Conservation (phyloP, 35 echinoderm and acorn worm species). For the Apostichopus californicus region DNA sequence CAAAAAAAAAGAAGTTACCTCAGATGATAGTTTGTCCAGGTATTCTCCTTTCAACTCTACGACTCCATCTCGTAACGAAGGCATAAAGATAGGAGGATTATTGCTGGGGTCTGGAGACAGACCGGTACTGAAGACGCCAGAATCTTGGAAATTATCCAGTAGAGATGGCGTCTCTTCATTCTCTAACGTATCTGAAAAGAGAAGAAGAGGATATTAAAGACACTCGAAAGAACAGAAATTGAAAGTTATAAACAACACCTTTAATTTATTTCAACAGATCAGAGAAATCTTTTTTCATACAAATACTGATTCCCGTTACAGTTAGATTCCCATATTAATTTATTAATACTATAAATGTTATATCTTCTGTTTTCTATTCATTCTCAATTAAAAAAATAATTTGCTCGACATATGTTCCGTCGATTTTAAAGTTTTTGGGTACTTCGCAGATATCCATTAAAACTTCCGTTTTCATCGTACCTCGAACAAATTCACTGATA, state of each 20-base stretch:
- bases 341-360: no score
- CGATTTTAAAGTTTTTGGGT: no score
- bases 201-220: not conserved
- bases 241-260: no score
- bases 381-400: no score
- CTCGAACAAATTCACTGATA: conserved; percentile 55
- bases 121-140: conserved; percentile 45
- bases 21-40: conserved; percentile 64
- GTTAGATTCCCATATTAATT: no score
- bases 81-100: conserved; percentile 86
- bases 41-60: conserved; percentile 69
- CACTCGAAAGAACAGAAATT: not conserved
- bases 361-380: no score
- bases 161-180: conserved; percentile 71
- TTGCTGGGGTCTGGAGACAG: conserved; percentile 29
- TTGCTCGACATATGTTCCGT: no score
- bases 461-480: not conserved
- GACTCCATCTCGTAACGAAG: conserved; percentile 83
- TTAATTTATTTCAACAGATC: no score
- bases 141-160: conserved; percentile 48
- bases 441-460: no score
- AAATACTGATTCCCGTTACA: no score
- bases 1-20: conserved; percentile 31
- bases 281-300: no score
- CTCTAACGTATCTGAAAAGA: conserved; percentile 67